These are phyloP conservation scores for Origma solitaria DNA, from an alignment of 2,113 vertebrate genomes.

Conservation along the genomic window DNA sequence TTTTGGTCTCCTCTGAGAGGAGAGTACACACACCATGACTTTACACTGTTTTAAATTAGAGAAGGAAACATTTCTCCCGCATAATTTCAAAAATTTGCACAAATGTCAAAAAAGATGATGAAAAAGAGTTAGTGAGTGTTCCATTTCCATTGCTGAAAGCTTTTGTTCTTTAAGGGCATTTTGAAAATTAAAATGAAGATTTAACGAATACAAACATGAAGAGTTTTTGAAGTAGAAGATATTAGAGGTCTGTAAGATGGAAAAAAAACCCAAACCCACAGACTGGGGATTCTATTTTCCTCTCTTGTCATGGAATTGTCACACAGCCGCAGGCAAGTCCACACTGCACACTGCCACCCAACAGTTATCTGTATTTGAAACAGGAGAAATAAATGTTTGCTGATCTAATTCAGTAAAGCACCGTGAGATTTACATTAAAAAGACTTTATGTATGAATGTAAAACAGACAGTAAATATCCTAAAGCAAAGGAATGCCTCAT, in stretches of 20 bases:
- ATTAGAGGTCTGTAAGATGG: background rate
- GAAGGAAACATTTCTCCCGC: background rate
- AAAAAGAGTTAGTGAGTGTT: background rate
- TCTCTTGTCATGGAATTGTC: background rate
- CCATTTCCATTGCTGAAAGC: background rate
- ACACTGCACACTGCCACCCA: background rate
- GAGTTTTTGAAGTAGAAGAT: background rate
- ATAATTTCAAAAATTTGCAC: background rate
- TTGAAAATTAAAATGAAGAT: background rate
- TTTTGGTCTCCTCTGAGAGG: background rate
- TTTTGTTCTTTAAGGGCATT: background rate
- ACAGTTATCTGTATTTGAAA: background rate
- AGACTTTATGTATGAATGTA: background rate
- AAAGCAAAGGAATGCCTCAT: background rate
- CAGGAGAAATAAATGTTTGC: background rate
- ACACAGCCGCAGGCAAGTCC: background rate
- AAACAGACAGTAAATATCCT: background rate
- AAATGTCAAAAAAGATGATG: background rate
- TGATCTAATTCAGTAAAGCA: background rate
- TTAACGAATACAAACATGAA: background rate
- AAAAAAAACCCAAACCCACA: rapidly evolving
- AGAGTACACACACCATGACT: background rate
- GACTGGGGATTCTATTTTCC: background rate
- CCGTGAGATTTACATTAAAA: background rate
- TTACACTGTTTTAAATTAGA: background rate